phyloP scores from a whole-genome alignment of 2,113 vertebrate genomes.

The Sapayoa aenigma region DNA sequence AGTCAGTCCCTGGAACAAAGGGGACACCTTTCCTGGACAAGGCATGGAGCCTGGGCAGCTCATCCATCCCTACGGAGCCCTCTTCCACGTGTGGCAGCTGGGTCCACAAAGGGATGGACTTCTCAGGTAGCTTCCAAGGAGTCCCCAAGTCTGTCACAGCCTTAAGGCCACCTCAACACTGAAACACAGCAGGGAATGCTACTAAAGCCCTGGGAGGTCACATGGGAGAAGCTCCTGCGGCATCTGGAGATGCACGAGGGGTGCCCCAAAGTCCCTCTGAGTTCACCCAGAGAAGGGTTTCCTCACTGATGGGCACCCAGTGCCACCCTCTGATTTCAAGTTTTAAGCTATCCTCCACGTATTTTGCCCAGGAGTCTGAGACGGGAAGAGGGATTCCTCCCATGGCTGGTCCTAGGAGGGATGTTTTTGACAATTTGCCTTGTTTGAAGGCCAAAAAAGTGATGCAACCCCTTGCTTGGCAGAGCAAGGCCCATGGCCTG shows the following conservation, averaged over 20 bases:
- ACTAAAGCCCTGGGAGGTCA: background rate
- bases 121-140: background rate
- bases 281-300: background rate
- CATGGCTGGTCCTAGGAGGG: no score
- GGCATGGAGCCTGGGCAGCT: background rate
- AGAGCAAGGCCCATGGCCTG: background rate
- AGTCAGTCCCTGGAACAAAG: accelerated
- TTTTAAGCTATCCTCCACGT: background rate
- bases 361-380: background rate
- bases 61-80: background rate
- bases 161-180: accelerated
- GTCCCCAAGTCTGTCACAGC: background rate
- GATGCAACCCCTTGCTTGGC: background rate
- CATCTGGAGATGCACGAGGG: background rate
- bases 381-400: background rate
- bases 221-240: background rate
- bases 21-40: background rate
- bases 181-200: accelerated
- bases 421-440: background rate
- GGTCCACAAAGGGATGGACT: accelerated
- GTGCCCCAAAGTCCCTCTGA: background rate
- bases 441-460: background rate
- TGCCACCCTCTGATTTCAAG: background rate
- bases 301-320: background rate
- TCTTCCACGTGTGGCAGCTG: background rate